Base-by-base conservation (phyloP, 2,888 invertebrate genomes). In the Ornithoptera priamus region DNA sequence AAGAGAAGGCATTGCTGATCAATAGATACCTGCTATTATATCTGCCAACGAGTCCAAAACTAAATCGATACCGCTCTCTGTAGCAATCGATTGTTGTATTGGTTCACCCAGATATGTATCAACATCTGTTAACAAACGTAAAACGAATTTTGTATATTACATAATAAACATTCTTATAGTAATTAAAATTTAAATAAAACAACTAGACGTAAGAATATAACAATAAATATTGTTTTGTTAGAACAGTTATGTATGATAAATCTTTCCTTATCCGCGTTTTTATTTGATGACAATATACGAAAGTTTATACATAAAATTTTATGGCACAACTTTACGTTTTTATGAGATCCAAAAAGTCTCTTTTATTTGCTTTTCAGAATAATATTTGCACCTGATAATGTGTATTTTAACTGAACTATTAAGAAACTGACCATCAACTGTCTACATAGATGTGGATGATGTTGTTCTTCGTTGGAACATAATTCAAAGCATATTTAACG, bases 61-160 rank as follows among this genome's bases (percentile, higher is more conserved):
- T 67, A 95, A 92, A 82, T 96, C 96, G 69, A 97, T 93, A 72
- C 96, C 96, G 70, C 96, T 96, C 82, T 96, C 96, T 30, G 93
- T 90, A 24, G 95, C 94, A 75, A 97, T 93, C 78, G 96, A 95
- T 77, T 94, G 93, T 86, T 96, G 96, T 78, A 96, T 95, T n/a
- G 96, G 96, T 76, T 95, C 94, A 6, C 97, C 97, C 64, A 97
- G 90, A 74, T 97, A 92, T 66, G 94, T 92, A 79, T 96, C 96
- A 56, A 96, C 94, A 85, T 95, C 97, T 96, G 88, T 67, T 80
- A 81, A 73, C 69, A 66, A 76, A 76, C 20, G 57, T 53, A 7
- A 53, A 36, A 2, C n/a, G 56, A 36, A 56, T 56, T 36, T 53
- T 53, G 7, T 53, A 8, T n/a, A 18, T 53, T 46, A 0, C 0